Evolutionary conservation across 2,888 invertebrate species (phyloP), one percentile per base, ranked within the genome.

Genomic region (Iphiclides podalirius): DNA sequence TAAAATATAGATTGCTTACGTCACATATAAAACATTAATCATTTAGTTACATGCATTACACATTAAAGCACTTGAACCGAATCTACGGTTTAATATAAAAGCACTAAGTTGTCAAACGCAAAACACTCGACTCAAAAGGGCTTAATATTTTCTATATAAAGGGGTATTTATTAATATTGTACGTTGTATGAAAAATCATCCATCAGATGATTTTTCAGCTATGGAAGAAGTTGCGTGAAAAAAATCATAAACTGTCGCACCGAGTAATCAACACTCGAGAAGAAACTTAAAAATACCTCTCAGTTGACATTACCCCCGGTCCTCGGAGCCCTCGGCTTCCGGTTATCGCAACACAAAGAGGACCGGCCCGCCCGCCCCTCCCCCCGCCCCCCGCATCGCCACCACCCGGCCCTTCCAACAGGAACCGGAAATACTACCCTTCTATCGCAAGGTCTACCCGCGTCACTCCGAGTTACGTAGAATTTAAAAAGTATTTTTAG

Each of bases 291-390:
- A 81, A 85, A 81, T 80, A 76, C 79, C 78, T 81, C 72, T 60
- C 78, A 76, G 83, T 81, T 83, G 85, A 85, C 85, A 86, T 85
- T 82, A 83, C 87, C 83, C 86, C 78, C 81, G 73, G 81, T 79
- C 75, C 80, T 82, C 76, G 68, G 74, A 76, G 79, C 85, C 87
- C 87, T 84, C 73, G 67, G 76, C 81, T 84, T 88, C 88, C 88
- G 88, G 88, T 87, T 88, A 88, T 87, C 83, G 84, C 85, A 71
- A 81, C 80, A 86, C 86, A 88, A 86, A 85, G 80, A 77, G 75
- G 63, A 66, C 70, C 64, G 61, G 65, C 67, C 72, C 70, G 56
- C 47, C 58, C 35, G 28, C 41, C 17, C 35, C 40, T 47, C 55
- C 54, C 46, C 64, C 64, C 47, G 40, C 62, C 55, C 62, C 72